Evolutionary conservation across 2,113 vertebrate species (phyloP), one percentile per base, ranked within the genome.

Genomic region (Isurus oxyrinchus): DNA sequence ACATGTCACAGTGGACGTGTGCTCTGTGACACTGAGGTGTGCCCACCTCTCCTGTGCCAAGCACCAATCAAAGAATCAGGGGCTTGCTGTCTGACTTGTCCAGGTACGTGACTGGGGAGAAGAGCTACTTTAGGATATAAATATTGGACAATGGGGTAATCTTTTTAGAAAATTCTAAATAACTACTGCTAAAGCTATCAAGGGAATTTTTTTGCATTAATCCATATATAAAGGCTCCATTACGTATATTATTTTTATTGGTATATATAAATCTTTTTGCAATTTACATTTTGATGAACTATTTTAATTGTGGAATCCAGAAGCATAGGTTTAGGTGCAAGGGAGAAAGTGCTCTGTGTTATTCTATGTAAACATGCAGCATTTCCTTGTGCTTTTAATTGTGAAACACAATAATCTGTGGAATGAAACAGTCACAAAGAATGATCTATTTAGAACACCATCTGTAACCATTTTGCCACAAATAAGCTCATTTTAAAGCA

Each of bases 41-140:
- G 98, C 96, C 98, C 98, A n/a, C 98, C 98, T 0, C 97, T 97
- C 67, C 97, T 98, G n/a, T 98, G 98, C 96, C 98, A 98, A 95
- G 95, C 97, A 0, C 98, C 98, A 0, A 96, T 96, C 97, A 97
- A 97, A 96, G 98, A 97, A 97, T 98, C 97, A 97, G 97, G 98
- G 97, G 97, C 97, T 96, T 98, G 98, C 96, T 98, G 98, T 97
- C 97, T 98, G 35, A 96, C 97, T 44, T 98, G 98, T 96, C 97
- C 97, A 98, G 98, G 98, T 98, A 97, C 88, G 53, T 21, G 27
- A 72, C 67, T 8, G 6, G 23, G 14, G 5, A 55, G 63, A 53
- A 27, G 3, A 76, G 21, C 0, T 72, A 25, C 13, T 72, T 55
- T 95, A 63, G 49, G 2, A 94, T 55, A 7, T 72, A 31, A 49